These are phyloP conservation scores for Apodemia mormo DNA, from an alignment of 2,888 invertebrate species.

Conservation along the genomic window DNA sequence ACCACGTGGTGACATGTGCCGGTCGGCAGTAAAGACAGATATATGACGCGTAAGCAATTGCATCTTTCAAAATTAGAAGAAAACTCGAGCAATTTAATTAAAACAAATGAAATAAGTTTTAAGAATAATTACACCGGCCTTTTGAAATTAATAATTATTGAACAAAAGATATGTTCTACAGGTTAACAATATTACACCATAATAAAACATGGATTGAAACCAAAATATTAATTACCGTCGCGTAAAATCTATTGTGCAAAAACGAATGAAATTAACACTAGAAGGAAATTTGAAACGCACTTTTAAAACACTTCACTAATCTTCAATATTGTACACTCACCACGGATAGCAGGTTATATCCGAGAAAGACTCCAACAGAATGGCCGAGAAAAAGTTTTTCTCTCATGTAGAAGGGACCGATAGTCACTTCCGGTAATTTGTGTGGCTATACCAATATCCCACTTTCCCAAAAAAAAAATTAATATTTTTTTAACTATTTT, in stretches of 20 bases:
- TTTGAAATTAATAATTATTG: neutral
- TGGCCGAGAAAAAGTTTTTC: slow-evolving; percentile 83
- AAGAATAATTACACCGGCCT: neutral
- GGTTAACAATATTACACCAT: slow-evolving; percentile 34
- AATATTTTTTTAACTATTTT: neutral
- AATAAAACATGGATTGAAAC: slow-evolving; percentile 21
- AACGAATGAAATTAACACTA: slow-evolving; percentile 24
- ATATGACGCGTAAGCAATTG: slow-evolving; percentile 78
- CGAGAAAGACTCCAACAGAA: slow-evolving; percentile 87
- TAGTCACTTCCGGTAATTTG: slow-evolving; percentile 66
- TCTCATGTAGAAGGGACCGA: slow-evolving; percentile 66
- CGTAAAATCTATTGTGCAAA: slow-evolving; percentile 8
- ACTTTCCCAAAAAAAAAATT: slow-evolving; percentile 32
- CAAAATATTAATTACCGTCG: slow-evolving; percentile 12
- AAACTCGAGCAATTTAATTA: neutral
- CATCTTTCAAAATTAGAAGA: slow-evolving; percentile 29
- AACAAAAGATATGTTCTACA: neutral
- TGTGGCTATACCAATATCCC: slow-evolving; percentile 45
- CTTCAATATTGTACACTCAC: slow-evolving; percentile 70
- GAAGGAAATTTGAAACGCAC: slow-evolving; percentile 43
- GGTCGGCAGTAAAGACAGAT: slow-evolving; percentile 50
- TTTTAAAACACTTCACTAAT: slow-evolving; percentile 68
- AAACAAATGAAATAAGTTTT: slow-evolving; percentile 1
- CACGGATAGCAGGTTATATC: slow-evolving; percentile 83
- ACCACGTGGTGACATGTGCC: slow-evolving; percentile 78